Base-by-base conservation (phyloP, 1,140 invertebrate genomes). In the Ladona fulva region DNA sequence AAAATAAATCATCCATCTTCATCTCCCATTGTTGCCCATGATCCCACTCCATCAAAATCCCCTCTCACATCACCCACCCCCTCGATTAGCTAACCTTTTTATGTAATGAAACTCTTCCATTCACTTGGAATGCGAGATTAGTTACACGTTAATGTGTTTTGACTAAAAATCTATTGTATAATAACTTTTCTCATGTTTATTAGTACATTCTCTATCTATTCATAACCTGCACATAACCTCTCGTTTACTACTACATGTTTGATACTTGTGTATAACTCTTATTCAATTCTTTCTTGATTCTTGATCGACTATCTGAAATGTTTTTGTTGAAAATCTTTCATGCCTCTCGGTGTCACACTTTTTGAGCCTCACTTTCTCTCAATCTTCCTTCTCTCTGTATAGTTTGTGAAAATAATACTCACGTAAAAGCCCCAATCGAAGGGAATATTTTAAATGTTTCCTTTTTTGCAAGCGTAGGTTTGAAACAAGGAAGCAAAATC, bases 371-470 rank as follows among this genome's bases (percentile, higher is more conserved):
- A 77, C 75, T 79, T 59, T 75, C 78, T 78, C 73, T 79, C n/a
- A n/a, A n/a, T 78, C 59, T 37, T 76, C 78, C 78, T n/a, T 78
- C 80, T 80, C 79, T 80, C 66, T 81, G 77, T 78, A 75, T 78
- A 66, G 59, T 74, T 52, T 80, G 79, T 37, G 29, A 37, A 37
- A 37, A 8, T 37, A 37, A 37, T 37, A 37, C 29, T 37, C 1
- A 37, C 1, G 8, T 5, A 37, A 8, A 37, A 37, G 8, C 3
- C 1, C 8, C 29, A 37, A 37, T 37, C 29, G 29, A 37, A 37
- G 29, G 29, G 29, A 8, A 37, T 8, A 1, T 37, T 37, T 37
- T 37, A 8, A 37, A 37, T 37, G 29, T 37, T 37, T 78, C 75
- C 80, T 81, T 75, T 81, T 78, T 79, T 37, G 29, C 29, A 37